These are phyloP conservation scores for Odontocerum albicorne DNA, from an alignment of 2,888 invertebrate genomes.

Conservation along the genomic window DNA sequence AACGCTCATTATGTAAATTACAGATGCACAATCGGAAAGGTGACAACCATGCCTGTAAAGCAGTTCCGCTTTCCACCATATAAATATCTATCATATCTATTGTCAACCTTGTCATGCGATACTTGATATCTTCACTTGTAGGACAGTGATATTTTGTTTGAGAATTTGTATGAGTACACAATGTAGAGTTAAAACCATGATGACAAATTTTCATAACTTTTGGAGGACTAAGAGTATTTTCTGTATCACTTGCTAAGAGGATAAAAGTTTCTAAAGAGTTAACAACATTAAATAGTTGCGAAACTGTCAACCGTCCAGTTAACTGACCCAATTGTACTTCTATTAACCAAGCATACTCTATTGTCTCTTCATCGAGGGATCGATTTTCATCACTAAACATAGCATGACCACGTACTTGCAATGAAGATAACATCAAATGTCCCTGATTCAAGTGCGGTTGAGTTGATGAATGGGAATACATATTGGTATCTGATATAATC, in stretches of 20 bases:
- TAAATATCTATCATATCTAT: slow-evolving; percentile 90
- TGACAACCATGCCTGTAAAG: slow-evolving; percentile 85
- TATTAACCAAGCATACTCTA: slow-evolving; percentile 97
- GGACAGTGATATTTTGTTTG: slow-evolving; percentile 76
- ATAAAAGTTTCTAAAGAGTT: slow-evolving; percentile 88
- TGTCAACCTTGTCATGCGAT: slow-evolving; percentile 87
- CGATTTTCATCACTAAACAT: slow-evolving; percentile 95
- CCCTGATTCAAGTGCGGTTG: slow-evolving; percentile 71
- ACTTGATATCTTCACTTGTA: slow-evolving; percentile 84
- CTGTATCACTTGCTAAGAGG: slow-evolving; percentile 81
- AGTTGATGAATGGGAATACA: slow-evolving; percentile 61
- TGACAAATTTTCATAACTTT: slow-evolving; percentile 76
- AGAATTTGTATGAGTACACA: slow-evolving; percentile 69
- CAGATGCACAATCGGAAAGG: slow-evolving; percentile 88
- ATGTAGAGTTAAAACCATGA: slow-evolving; percentile 71
- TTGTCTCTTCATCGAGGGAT: slow-evolving; percentile 87
- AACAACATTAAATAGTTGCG: slow-evolving; percentile 85
- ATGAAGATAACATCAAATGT: slow-evolving; percentile 80
- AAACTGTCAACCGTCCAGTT: slow-evolving; percentile 85
- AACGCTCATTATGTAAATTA: slow-evolving; percentile 92
- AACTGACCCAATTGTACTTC: slow-evolving; percentile 94
- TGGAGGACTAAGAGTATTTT: slow-evolving; percentile 87
- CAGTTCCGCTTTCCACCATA: slow-evolving; percentile 86
- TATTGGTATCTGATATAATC: slow-evolving; percentile 72
- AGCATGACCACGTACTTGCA: slow-evolving; percentile 91